Evolutionary conservation across 2,113 vertebrate genomes (phyloP).

Genomic region (Plectropomus leopardus): DNA sequence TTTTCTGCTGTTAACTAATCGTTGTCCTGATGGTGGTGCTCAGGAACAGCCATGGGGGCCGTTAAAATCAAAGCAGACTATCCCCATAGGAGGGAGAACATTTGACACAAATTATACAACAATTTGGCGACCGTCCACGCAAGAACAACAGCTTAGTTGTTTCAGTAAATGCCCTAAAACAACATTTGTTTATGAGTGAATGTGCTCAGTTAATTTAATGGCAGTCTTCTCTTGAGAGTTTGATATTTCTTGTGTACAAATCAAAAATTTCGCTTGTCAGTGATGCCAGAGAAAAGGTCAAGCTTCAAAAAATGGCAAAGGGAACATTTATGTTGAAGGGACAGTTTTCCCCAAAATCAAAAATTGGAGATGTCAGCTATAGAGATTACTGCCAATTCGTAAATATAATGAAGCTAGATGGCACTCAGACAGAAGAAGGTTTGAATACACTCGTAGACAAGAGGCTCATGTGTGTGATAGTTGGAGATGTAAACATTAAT

Average conservation of each 20-base stretch:
- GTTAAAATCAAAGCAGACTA: conserved; percentile 8
- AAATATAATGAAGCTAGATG: too few species aligned
- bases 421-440: too few species aligned
- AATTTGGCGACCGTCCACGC: not conserved
- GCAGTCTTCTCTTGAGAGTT: not conserved
- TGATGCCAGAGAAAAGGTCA: conserved; percentile 1
- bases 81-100: not conserved
- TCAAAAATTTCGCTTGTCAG: not conserved
- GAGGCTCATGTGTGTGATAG: too few species aligned
- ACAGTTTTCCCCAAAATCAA: too few species aligned
- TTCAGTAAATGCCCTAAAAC: conserved; percentile 12
- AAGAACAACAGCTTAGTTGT: not conserved
- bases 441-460: too few species aligned
- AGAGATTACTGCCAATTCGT: too few species aligned
- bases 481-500: too few species aligned
- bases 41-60: not conserved
- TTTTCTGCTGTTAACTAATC: not conserved
- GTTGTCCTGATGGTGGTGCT: not conserved
- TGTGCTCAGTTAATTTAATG: conserved; percentile 1
- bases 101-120: conserved; percentile 1
- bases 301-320: not conserved
- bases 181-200: conserved; percentile 4
- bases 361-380: too few species aligned
- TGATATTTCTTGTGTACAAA: conserved; percentile 6
- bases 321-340: not conserved